These are phyloP conservation scores for Platanista minor DNA, from an alignment of 2,113 vertebrate species.

Conservation along the genomic window DNA sequence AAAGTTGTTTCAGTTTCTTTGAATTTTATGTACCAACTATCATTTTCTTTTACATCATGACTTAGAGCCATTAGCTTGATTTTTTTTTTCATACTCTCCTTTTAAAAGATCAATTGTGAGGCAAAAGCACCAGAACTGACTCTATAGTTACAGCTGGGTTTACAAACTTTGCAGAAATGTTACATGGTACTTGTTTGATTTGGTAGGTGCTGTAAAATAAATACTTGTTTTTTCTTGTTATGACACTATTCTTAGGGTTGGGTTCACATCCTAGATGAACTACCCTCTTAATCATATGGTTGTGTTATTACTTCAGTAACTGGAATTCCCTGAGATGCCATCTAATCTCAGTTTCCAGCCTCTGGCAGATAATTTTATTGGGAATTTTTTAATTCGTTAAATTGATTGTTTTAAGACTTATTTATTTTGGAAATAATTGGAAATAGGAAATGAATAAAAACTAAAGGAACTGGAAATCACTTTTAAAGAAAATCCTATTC, in stretches of 20 bases:
- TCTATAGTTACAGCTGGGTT: not conserved
- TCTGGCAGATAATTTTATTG: not conserved
- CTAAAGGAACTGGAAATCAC: not conserved
- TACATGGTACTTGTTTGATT: not conserved
- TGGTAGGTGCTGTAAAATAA: not conserved
- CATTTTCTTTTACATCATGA: not conserved
- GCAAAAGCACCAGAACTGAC: not conserved
- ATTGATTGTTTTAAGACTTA: slow-evolving; percentile 1
- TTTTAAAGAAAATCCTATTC: slow-evolving; percentile 32
- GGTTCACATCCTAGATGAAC: slow-evolving; percentile 10
- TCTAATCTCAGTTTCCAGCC: slow-evolving; percentile 1
- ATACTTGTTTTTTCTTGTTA: not conserved
- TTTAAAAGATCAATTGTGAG: not conserved
- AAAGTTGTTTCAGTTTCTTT: slow-evolving; percentile 12
- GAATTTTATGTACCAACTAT: not conserved
- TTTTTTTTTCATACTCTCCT: not conserved
- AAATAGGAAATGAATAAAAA: not conserved
- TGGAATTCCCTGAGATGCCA: not conserved
- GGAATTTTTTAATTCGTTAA: slow-evolving; percentile 14
- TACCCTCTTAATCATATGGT: not conserved
- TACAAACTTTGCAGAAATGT: not conserved
- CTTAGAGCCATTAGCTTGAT: not conserved
- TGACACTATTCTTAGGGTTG: not conserved
- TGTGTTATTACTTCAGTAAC: not conserved
- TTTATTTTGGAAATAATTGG: slow-evolving; percentile 27